A percentile compares a stretch with the other conserved stretches of the same genome.
These are phyloP conservation scores for Podotricha telesiphe DNA, from an alignment of 2,888 invertebrate species.

Conservation along the genomic window DNA sequence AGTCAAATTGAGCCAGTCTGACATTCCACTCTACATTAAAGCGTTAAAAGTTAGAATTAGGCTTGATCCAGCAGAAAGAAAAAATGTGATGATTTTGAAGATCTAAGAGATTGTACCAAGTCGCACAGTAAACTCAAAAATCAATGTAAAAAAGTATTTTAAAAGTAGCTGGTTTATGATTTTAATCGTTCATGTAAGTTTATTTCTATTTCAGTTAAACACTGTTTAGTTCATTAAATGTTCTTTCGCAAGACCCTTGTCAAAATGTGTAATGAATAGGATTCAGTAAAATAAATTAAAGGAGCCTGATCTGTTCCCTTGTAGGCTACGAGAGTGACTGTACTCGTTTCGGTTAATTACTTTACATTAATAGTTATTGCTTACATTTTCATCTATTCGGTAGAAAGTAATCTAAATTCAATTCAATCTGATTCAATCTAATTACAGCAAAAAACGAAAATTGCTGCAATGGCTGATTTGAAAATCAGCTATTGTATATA, in stretches of 20 bases:
- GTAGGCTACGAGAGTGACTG: neutral
- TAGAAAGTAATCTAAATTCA: no score
- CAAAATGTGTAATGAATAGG: slow-evolving; percentile 22
- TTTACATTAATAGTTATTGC: neutral
- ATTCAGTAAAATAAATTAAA: slow-evolving; percentile 23
- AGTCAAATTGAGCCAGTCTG: no score
- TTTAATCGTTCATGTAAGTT: neutral
- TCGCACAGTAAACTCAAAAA: no score
- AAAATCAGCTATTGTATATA: neutral
- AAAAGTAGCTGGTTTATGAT: neutral
- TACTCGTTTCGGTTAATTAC: slow-evolving; percentile 1
- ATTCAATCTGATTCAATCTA: no score
- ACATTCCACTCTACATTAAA: no score
- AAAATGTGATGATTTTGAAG: no score
- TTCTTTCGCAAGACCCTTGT: neutral
- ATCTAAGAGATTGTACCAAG: no score
- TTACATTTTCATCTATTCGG: neutral
- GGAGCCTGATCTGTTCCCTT: slow-evolving; percentile 2
- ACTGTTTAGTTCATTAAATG: slow-evolving; percentile 1
- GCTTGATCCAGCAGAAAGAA: no score
- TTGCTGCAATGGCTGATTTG: no score
- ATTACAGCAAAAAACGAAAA: no score
- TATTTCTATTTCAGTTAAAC: neutral
- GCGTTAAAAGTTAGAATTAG: no score
- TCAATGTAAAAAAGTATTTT: neutral